Evolutionary conservation across 2,888 invertebrate genomes (phyloP).

Genomic region (Oxytorus armatus): DNA sequence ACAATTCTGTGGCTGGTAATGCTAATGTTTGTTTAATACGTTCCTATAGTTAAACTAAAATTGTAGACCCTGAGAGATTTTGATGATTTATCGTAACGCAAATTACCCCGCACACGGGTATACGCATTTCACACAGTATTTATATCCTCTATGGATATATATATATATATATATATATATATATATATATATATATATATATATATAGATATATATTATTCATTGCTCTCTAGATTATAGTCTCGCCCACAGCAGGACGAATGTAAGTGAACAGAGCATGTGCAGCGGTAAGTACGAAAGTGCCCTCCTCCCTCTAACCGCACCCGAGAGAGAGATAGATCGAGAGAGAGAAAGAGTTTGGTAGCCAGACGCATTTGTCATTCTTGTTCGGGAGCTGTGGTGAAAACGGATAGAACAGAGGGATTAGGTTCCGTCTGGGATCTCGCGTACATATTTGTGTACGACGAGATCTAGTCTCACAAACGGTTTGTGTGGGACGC

Average conservation of each 20-base stretch:
- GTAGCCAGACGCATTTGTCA: conserved; percentile 62
- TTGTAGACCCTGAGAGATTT: no score
- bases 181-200: neutral
- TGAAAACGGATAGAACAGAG: conserved; percentile 46
- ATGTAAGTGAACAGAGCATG: neutral
- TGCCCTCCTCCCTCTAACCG: neutral
- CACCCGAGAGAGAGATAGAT: conserved; percentile 9
- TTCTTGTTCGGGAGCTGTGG: conserved; percentile 42
- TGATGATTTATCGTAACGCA: no score
- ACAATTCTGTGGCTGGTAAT: no score
- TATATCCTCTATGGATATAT: no score
- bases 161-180: no score
- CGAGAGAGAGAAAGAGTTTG: conserved; percentile 15
- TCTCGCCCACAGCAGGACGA: neutral
- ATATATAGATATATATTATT: neutral
- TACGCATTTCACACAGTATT: no score
- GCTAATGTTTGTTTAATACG: no score
- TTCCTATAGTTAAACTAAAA: no score
- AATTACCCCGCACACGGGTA: no score
- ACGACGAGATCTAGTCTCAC: conserved; percentile 36
- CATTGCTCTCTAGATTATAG: no score
- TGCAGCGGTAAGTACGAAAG: neutral
- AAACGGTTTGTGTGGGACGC: conserved; percentile 22
- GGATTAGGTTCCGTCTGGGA: conserved; percentile 46
- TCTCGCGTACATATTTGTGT: conserved; percentile 7